Percentiles rank a stretch among this genome's conserved stretches.
Evolutionary conservation across 2,113 vertebrate species (phyloP).

Genomic region (Daphoenositta chrysoptera): DNA sequence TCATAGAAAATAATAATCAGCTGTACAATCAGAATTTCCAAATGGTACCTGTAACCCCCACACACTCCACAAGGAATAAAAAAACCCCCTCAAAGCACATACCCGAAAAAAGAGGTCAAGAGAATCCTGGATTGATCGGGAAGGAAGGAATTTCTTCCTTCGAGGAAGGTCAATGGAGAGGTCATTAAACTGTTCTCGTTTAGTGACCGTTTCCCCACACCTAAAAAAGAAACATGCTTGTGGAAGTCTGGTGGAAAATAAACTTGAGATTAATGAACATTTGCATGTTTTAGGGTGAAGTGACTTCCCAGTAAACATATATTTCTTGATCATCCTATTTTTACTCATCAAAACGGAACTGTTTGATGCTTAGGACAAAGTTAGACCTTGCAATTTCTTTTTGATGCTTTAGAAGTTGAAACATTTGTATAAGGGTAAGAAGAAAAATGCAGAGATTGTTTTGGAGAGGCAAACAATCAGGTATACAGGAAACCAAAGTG

Average conservation of each 20-base stretch:
- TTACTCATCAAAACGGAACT: background rate
- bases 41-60: background rate
- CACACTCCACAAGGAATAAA: background rate
- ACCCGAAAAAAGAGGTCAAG: slow-evolving; percentile 98
- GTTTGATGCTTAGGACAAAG: background rate
- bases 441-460: background rate
- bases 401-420: background rate
- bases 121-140: slow-evolving; percentile 94
- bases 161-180: slow-evolving; percentile 96
- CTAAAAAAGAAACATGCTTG: slow-evolving; percentile 52
- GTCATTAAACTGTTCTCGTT: slow-evolving; percentile 96
- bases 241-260: background rate
- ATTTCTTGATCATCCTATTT: background rate
- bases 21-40: background rate
- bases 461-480: background rate
- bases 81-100: background rate
- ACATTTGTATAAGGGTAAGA: background rate
- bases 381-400: background rate
- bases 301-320: background rate
- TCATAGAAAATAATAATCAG: background rate
- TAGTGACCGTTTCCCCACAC: slow-evolving; percentile 92
- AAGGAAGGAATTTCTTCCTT: slow-evolving; percentile 86
- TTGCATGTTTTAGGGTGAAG: background rate
- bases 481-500: background rate
- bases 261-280: background rate